Evolutionary conservation across 2,113 vertebrate genomes (phyloP).

Genomic region (Micromys minutus): DNA sequence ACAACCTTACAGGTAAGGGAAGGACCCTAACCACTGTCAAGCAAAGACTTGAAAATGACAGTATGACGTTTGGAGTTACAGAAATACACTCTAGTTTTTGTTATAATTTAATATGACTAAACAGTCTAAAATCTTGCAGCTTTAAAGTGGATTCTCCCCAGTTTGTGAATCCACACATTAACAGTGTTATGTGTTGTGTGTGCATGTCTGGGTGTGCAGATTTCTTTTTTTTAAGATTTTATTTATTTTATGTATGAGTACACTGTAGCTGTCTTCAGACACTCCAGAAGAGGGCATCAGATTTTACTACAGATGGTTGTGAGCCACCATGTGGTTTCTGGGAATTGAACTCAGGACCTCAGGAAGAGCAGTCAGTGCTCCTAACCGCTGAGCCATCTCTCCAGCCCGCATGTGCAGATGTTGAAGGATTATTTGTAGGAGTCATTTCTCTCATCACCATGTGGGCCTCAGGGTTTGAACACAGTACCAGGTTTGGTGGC

Average conservation of each 20-base stretch:
- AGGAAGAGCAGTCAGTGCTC: too few relatives aligned
- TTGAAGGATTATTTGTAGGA: not conserved
- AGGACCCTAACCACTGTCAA: not conserved
- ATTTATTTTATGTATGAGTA: too few relatives aligned
- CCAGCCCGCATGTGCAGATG: not conserved
- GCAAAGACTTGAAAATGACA: not conserved
- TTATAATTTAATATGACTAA: conserved; percentile 42
- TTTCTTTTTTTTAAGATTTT: too few relatives aligned
- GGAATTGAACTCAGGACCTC: too few relatives aligned
- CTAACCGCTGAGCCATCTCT: too few relatives aligned
- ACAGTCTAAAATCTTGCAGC: not conserved
- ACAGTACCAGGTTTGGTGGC: not conserved
- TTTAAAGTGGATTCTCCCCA: not conserved
- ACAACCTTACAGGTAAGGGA: conserved; percentile 88
- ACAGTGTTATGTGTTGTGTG: not conserved
- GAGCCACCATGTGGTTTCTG: too few relatives aligned
- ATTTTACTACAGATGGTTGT: too few relatives aligned
- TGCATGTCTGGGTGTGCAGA: not conserved
- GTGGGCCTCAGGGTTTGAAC: not conserved
- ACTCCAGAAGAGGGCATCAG: too few relatives aligned
- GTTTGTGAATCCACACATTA: not conserved
- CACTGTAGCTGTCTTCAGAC: too few relatives aligned
- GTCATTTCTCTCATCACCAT: too few relatives aligned
- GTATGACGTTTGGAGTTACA: conserved; percentile 27
- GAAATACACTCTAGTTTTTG: conserved; percentile 1